Base-by-base conservation (phyloP, 2,888 invertebrate species). In the Pilophorus perplexus region DNA sequence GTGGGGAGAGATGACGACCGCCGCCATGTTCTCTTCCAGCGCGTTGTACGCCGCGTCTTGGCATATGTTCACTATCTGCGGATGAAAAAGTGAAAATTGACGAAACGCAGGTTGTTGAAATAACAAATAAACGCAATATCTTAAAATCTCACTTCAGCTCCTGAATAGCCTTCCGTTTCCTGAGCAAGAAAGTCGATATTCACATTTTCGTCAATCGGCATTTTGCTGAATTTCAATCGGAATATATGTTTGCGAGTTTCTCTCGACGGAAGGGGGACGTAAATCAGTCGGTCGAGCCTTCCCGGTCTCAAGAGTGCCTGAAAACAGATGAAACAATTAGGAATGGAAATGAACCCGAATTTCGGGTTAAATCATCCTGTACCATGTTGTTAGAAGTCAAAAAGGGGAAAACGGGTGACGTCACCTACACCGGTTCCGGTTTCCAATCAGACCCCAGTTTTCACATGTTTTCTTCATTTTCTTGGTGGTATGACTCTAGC, bases 11-110 rank as follows among this genome's bases (percentile, higher is more conserved):
- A 96, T 85, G 65, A 76, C 75, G 10, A 78, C 73, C 25, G 86
- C 84, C 5, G 86, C 79, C 1, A 93, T 79, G 52, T 68, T 48
- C 72, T 87, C 87, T 75, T 92, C 89, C 50, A 96, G 77, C 1
- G 94, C 91, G 74, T 83, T 84, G 75, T 94, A 80, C 0, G 91
- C 96, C 5, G 97, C 96, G 78, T 95, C 94, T 69, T 93, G 88
- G 74, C 96, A 96, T 1, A 97, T 81, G 0, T 93, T 93, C 8
- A 80, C 77, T 3, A 84, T 76, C 81, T 81, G 74, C 18, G 70
- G 71, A 48, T 23, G 12, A 55, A 16, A 4, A 48, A 48, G 8
- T n/a, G n/a, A n/a, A n/a, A n/a, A n/a, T n/a, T 10, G 8, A 10
- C n/a, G n/a, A n/a, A 50, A 12, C 18, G 8, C 12, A 28, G 8